Evolutionary conservation across 2,113 vertebrate genomes (phyloP).

Genomic region (Gallinago media): DNA sequence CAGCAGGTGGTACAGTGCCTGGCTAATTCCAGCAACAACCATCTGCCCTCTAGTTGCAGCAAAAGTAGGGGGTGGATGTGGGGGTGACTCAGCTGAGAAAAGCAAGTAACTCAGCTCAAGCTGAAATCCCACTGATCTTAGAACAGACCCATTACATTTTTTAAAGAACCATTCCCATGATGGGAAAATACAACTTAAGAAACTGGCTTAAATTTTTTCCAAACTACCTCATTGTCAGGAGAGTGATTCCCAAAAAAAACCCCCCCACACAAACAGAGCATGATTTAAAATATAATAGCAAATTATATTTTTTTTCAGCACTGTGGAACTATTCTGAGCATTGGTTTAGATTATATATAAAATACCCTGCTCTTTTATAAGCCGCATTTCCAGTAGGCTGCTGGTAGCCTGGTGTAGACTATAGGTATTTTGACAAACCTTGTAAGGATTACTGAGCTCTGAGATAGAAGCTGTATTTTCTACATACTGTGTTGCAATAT

Average conservation of each 20-base stretch:
- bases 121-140: neutral
- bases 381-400: neutral
- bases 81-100: conserved; percentile 22
- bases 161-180: neutral
- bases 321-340: neutral
- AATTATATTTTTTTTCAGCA: neutral
- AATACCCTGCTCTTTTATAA: neutral
- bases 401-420: neutral
- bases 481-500: neutral
- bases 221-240: neutral
- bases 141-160: neutral
- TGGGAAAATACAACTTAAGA: neutral
- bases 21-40: neutral
- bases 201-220: neutral
- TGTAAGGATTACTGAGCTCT: neutral
- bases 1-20: neutral
- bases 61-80: neutral
- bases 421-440: neutral
- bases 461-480: neutral
- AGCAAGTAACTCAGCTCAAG: neutral
- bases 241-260: neutral
- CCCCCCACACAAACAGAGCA: neutral
- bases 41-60: neutral
- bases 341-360: neutral
- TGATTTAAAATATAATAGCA: neutral